Evolutionary conservation across 2,797 vertebrate genomes (phyloP).

Genomic region (Dermochelys coriacea): DNA sequence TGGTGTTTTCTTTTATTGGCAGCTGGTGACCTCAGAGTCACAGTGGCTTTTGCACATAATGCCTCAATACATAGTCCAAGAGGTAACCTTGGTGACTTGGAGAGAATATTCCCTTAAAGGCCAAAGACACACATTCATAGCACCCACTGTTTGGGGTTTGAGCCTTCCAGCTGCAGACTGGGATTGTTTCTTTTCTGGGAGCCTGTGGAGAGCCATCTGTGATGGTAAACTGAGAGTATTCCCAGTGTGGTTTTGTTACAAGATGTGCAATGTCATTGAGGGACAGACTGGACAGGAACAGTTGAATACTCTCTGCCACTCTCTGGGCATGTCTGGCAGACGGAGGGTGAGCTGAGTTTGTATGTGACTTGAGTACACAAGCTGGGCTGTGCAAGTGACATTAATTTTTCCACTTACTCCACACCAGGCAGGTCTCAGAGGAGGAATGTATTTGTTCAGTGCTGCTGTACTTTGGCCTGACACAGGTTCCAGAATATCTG

Average conservation of each 20-base stretch:
- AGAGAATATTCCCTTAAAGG: not conserved
- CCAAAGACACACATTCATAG: not conserved
- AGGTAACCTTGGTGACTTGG: not conserved
- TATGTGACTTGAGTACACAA: rapidly evolving
- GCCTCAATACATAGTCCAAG: not conserved
- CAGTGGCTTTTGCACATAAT: not conserved
- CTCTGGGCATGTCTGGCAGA: not conserved
- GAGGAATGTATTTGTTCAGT: not conserved
- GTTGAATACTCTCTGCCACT: not conserved
- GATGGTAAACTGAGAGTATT: not conserved
- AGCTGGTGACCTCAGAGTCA: not conserved
- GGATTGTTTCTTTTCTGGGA: not conserved
- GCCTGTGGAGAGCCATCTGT: not conserved
- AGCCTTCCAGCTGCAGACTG: conserved; percentile 12
- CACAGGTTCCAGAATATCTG: not conserved
- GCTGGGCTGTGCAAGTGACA: not conserved
- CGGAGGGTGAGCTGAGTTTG: not conserved
- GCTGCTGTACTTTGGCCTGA: not conserved
- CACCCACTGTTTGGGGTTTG: not conserved
- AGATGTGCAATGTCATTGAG: not conserved
- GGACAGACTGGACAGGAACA: not conserved
- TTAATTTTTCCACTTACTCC: not conserved
- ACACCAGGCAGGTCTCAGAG: not conserved
- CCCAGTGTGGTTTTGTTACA: not conserved
- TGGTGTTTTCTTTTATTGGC: not conserved